phyloP scores from a whole-genome alignment of 2,797 vertebrate genomes.

The Craterocephalus amniculus region DNA sequence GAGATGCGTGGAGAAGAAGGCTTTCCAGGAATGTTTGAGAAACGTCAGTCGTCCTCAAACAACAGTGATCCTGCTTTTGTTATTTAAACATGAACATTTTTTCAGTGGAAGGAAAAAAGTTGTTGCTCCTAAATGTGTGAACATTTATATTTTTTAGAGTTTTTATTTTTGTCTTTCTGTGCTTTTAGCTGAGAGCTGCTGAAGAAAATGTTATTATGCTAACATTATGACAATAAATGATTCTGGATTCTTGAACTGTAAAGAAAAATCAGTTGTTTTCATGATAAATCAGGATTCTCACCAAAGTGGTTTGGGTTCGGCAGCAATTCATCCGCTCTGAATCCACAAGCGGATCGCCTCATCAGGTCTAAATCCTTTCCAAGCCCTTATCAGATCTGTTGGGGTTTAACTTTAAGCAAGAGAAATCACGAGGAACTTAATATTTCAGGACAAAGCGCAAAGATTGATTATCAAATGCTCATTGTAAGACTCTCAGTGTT shows the following conservation, averaged over 20 bases:
- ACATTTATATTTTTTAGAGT: too few relatives aligned
- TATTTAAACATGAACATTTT: background rate
- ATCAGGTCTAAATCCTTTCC: conserved; percentile 11
- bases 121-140: background rate
- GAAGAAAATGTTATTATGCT: too few relatives aligned
- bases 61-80: background rate
- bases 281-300: background rate
- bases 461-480: background rate
- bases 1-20: conserved; percentile 11
- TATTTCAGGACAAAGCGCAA: conserved; percentile 2
- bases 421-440: background rate
- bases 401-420: conserved; percentile 7
- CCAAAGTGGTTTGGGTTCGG: conserved; percentile 9
- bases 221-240: too few relatives aligned
- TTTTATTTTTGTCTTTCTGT: too few relatives aligned
- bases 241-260: too few relatives aligned
- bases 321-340: conserved; percentile 18
- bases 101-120: conserved; percentile 6
- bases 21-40: background rate
- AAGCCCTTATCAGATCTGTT: background rate
- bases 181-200: too few relatives aligned
- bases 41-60: background rate
- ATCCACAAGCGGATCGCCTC: background rate
- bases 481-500: background rate
- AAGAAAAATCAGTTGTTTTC: conserved; percentile 3